phyloP scores from a whole-genome alignment of 1,140 invertebrate genomes.

The Drosophila cardini region DNA sequence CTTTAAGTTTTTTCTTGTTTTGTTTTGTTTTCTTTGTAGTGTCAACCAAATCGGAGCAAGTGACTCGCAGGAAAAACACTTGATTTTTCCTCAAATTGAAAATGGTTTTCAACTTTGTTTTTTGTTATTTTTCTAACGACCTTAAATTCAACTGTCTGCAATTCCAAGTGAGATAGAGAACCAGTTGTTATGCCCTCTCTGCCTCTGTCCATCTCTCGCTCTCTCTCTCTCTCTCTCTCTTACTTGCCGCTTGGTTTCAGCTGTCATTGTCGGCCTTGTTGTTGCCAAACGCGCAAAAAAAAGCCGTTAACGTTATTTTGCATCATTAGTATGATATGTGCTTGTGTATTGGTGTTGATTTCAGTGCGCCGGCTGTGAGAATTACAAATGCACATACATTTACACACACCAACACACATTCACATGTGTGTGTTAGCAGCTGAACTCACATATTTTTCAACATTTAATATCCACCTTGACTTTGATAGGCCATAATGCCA shows the following conservation, averaged over 20 bases:
- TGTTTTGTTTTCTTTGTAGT: constrained; percentile 42
- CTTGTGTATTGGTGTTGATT: constrained; percentile 71
- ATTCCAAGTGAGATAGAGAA: constrained; percentile 60
- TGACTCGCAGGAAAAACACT: constrained; percentile 57
- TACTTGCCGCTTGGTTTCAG: constrained; percentile 4
- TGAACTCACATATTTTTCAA: constrained; percentile 60
- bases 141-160: constrained; percentile 76
- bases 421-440: constrained; percentile 29
- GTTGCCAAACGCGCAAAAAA: constrained; percentile 24
- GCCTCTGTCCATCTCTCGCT: too few relatives aligned
- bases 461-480: constrained; percentile 81
- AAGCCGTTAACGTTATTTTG: constrained; percentile 81
- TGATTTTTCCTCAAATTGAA: constrained; percentile 55
- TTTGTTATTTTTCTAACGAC: constrained; percentile 52
- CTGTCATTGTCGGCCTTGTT: constrained; percentile 60
- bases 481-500: constrained; percentile 77
- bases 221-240: too few relatives aligned
- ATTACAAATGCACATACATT: constrained; percentile 62
- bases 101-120: constrained; percentile 34
- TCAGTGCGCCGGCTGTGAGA: constrained; percentile 71
- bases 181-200: constrained; percentile 58
- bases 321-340: constrained; percentile 83
- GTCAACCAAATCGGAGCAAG: constrained; percentile 28
- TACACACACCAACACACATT: constrained; percentile 2
- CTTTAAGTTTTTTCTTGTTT: constrained; percentile 9